These are phyloP conservation scores for Aplidium turbinatum DNA, from an alignment of 23 tunicate species.

Conservation along the genomic window DNA sequence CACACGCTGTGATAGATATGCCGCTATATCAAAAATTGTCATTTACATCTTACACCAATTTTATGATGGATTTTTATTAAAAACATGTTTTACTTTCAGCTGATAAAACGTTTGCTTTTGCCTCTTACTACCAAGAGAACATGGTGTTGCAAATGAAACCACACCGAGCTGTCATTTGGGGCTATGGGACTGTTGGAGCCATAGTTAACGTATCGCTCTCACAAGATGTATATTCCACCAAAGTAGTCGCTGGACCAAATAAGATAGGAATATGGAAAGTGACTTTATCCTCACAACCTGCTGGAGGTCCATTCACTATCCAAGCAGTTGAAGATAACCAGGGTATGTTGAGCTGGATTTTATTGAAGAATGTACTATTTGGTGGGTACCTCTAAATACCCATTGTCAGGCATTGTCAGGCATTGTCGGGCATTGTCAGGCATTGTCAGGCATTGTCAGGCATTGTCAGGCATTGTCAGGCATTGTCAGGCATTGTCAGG, in stretches of 20 bases:
- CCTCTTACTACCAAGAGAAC: conserved; percentile 80
- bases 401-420: no score
- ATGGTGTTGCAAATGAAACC: conserved; percentile 87
- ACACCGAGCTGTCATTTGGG: conserved; percentile 71
- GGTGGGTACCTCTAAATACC: no score
- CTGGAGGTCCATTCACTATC: conserved; percentile 56
- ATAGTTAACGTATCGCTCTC: conserved; percentile 65
- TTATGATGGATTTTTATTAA: no score
- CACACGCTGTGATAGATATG: no score
- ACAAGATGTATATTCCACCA: conserved; percentile 80
- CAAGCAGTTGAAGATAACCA: conserved; percentile 84
- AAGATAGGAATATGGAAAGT: conserved; percentile 73
- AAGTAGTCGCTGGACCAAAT: conserved; percentile 55
- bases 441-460: no score
- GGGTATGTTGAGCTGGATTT: conserved; percentile 70
- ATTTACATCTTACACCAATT: no score
- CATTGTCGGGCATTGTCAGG: no score
- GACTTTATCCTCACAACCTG: conserved; percentile 49
- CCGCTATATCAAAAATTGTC: no score
- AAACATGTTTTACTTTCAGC: not conserved
- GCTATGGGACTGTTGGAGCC: conserved; percentile 83
- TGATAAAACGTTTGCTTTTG: conserved; percentile 56
- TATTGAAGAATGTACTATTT: conserved; percentile 75
- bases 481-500: no score
- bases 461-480: no score